Base-by-base conservation (phyloP, 2,888 invertebrate genomes). In the Bembecia ichneumoniformis region DNA sequence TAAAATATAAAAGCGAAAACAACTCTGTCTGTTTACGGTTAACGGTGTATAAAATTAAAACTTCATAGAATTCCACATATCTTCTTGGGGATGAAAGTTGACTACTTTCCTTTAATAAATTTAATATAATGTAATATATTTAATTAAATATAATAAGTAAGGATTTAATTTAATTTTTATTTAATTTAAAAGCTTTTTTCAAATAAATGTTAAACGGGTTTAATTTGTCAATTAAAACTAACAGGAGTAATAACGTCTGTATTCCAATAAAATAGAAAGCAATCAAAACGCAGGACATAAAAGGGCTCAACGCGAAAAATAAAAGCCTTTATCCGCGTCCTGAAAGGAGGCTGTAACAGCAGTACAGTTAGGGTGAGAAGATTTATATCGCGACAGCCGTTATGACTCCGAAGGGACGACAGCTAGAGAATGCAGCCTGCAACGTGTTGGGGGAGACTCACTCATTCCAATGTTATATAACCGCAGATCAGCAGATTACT, bases 331-430 rank as follows among this genome's bases (percentile, higher is more conserved):
- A 81, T 80, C 77, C 78, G 58, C 60, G 56, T 69, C 66, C 70
- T 78, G 81, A 81, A 78, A 77, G 75, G 71, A 71, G 76, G 74
- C 76, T 77, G 77, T 68, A 71, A 66, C 63, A 69, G 66, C 71
- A 63, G 60, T 59, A 58, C 58, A 61, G 60, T 62, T 64, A 71
- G 86, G 84, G 86, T 74, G 78, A 75, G 57, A 74, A 83, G 86
- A 86, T 86, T 86, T 86, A 86, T 86, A 74, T 81, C 80, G 77
- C 70, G 80, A 82, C 81, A 60, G 72, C 75, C 79, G 82, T 82
- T 82, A 83, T 74, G 73, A 81, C 69, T 74, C 83, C 77, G 64
- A 78, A 77, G 83, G 83, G 83, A 82, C 71, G 63, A 61, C 64
- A 28, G 60, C 59, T 58, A 49, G 52, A 64, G 76, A 77, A 75